Evolutionary conservation across 2,888 invertebrate genomes (phyloP).

Genomic region (Hecatera dysodea): DNA sequence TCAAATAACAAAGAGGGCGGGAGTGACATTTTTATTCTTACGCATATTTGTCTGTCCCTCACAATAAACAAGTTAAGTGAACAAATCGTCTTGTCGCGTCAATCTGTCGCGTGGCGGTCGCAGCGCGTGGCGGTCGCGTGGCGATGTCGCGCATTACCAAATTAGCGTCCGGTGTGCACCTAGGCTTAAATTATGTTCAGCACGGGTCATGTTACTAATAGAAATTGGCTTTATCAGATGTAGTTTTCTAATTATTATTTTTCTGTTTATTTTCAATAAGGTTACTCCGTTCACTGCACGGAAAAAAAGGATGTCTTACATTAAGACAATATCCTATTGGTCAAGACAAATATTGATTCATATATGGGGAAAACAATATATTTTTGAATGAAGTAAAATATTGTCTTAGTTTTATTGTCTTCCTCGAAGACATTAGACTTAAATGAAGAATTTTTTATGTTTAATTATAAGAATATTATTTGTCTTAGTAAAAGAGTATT

Average conservation of each 20-base stretch:
- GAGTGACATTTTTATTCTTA: conserved; percentile 77
- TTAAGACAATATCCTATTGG: too few relatives aligned
- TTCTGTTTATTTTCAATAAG: too few relatives aligned
- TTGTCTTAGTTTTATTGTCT: too few relatives aligned
- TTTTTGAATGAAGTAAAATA: too few relatives aligned
- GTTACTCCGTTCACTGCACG: too few relatives aligned
- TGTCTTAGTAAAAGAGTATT: too few relatives aligned
- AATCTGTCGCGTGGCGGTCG: conserved; percentile 83
- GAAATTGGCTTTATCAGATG: conserved; percentile 46
- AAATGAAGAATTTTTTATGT: too few relatives aligned
- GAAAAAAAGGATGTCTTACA: too few relatives aligned
- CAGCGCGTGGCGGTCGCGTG: conserved; percentile 81
- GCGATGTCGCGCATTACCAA: conserved; percentile 85
- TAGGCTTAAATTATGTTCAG: conserved; percentile 82
- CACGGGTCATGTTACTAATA: conserved; percentile 77
- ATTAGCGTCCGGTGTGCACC: conserved; percentile 86
- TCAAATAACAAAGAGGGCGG: conserved; percentile 72
- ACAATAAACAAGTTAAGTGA: conserved; percentile 86
- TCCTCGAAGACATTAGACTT: too few relatives aligned
- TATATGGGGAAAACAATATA: too few relatives aligned
- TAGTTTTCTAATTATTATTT: not conserved
- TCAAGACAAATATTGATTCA: too few relatives aligned
- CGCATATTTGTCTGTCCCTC: conserved; percentile 79
- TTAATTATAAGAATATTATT: too few relatives aligned
- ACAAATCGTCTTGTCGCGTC: conserved; percentile 85